A percentile compares a stretch with the other conserved stretches of the same genome.
Evolutionary conservation across 2,113 vertebrate genomes (phyloP).

Genomic region (western clawed frog (Xenopus tropicalis)): UCB_Xtro_10.0 CM004443.2:93139501-93140000

Average conservation of each 20-base stretch:
- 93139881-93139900: no score
- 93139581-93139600: constrained; percentile 93
- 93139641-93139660: constrained; percentile 96
- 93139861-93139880: no score
- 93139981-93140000: no score
- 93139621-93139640: constrained; percentile 96
- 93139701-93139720: constrained; percentile 92
- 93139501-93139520: constrained; percentile 97
- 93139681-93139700: constrained; percentile 94
- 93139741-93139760: constrained; percentile 93
- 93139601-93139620: constrained; percentile 98
- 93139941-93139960: no score
- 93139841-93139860: no score
- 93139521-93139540: constrained; percentile 87
- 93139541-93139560: constrained; percentile 97
- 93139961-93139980: no score
- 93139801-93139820: constrained; percentile 57
- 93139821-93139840: no score
- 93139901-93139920: no score
- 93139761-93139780: constrained; percentile 90
- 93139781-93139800: constrained; percentile 97
- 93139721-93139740: constrained; percentile 97
- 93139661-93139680: constrained; percentile 92
- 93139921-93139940: no score
- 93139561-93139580: constrained; percentile 91